Percentiles rank a stretch among this genome's conserved stretches.
Evolutionary conservation across 2,113 vertebrate species (phyloP).

Genomic region (Brachyistius frenatus): DNA sequence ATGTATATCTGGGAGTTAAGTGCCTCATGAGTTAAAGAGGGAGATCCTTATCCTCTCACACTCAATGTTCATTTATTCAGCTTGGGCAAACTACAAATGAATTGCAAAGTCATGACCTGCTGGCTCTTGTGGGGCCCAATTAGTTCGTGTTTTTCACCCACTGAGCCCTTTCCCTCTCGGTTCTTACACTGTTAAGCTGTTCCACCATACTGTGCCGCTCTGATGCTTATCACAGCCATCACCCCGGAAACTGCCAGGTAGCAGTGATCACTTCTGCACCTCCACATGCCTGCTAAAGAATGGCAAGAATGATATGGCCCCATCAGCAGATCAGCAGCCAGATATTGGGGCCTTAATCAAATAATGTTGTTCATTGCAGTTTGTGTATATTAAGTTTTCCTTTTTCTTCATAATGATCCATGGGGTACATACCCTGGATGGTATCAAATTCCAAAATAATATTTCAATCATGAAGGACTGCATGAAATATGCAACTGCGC

Average conservation of each 20-base stretch:
- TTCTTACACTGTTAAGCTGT: constrained; percentile 34
- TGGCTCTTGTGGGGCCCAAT: constrained; percentile 54
- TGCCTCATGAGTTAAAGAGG: constrained; percentile 54
- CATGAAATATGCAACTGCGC: constrained; percentile 14
- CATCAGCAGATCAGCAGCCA: constrained; percentile 4
- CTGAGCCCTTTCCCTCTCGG: constrained; percentile 28
- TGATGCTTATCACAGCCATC: constrained; percentile 54
- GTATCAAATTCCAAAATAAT: constrained; percentile 30
- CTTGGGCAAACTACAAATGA: constrained; percentile 63
- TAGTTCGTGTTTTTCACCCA: constrained; percentile 55
- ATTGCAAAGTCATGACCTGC: constrained; percentile 67
- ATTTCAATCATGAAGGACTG: constrained; percentile 3
- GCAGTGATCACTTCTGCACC: constrained; percentile 13
- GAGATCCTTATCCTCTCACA: constrained; percentile 56
- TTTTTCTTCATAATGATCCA: neutral
- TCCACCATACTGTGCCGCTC: constrained; percentile 25
- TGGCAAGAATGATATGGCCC: neutral
- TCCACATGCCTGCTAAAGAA: neutral
- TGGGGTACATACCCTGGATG: constrained; percentile 5
- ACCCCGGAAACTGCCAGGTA: constrained; percentile 37
- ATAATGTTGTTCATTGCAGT: neutral
- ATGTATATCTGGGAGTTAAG: constrained; percentile 53
- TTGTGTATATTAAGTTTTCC: constrained; percentile 33
- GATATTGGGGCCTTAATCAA: constrained; percentile 11
- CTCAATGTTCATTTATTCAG: constrained; percentile 66